Percentiles rank a stretch among this genome's conserved stretches.
Conservation (phyloP, 2,113 vertebrate genomes). For the Elanoides forficatus region DNA sequence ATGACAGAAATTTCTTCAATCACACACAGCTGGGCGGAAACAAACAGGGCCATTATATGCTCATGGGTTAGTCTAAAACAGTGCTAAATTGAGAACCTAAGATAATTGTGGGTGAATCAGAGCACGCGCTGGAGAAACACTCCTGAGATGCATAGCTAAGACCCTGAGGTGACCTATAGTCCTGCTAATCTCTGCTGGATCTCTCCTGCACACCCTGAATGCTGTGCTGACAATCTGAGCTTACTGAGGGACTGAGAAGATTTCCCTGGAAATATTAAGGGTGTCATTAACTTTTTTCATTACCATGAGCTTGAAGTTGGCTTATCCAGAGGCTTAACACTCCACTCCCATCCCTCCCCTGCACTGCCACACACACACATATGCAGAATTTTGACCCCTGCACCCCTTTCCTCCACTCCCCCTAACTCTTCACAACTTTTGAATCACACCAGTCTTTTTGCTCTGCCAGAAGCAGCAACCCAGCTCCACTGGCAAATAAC, state of each 20-base stretch:
- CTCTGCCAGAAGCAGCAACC: background rate
- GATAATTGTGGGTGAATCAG: background rate
- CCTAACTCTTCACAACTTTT: background rate
- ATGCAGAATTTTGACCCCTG: background rate
- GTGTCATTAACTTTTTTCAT: background rate
- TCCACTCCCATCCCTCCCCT: background rate
- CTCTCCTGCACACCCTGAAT: background rate
- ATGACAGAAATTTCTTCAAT: background rate
- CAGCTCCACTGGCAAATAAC: background rate
- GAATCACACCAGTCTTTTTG: background rate
- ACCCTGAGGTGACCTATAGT: background rate
- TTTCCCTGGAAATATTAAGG: background rate
- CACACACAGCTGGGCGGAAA: background rate
- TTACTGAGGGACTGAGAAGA: background rate
- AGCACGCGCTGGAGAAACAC: background rate
- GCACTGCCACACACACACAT: background rate
- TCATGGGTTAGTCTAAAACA: background rate
- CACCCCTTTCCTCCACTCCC: background rate
- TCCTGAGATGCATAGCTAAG: background rate
- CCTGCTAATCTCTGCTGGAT: background rate
- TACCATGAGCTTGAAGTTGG: background rate
- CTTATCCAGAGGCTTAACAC: background rate
- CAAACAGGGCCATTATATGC: background rate
- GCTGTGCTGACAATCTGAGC: background rate
- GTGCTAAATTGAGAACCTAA: background rate